Percentiles rank a stretch among this genome's conserved stretches.
These are phyloP conservation scores for Gymnodraco acuticeps DNA, from an alignment of 2,797 vertebrate species.

Conservation along the genomic window DNA sequence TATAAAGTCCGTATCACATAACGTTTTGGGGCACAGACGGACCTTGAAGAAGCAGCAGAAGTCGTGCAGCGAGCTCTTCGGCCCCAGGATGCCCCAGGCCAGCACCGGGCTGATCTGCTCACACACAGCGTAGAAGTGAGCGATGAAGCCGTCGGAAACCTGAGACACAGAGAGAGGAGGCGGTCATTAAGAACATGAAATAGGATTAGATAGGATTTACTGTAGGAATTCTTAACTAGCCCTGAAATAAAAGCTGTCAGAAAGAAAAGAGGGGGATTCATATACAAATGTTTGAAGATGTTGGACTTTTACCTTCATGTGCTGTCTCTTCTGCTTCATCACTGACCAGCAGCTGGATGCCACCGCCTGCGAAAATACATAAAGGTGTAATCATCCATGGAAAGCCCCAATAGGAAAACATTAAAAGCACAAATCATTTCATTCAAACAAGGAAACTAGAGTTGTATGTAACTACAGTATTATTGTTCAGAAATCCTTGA, in stretches of 20 bases:
- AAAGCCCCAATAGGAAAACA: too few species aligned
- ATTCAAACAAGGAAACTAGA: too few species aligned
- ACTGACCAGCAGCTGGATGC: constrained; percentile 98
- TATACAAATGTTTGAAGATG: too few species aligned
- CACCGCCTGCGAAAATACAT: constrained; percentile 87
- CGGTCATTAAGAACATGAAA: too few species aligned
- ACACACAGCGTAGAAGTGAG: constrained; percentile 95
- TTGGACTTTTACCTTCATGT: constrained; percentile 89
- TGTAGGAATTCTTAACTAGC: too few species aligned
- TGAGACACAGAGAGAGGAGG: constrained; percentile 51
- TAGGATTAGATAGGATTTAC: too few species aligned
- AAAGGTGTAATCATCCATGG: not conserved
- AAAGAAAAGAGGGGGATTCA: not conserved
- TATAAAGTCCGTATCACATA: not conserved
- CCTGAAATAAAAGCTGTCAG: not conserved
- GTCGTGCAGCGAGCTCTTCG: constrained; percentile 93
- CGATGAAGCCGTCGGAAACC: constrained; percentile 95
- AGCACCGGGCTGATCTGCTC: constrained; percentile 95
- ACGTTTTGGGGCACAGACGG: constrained; percentile 32
- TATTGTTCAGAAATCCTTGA: too few species aligned
- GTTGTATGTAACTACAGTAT: too few species aligned
- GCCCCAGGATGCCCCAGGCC: constrained; percentile 98
- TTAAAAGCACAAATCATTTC: too few species aligned
- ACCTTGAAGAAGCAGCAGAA: constrained; percentile 98
- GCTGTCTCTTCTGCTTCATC: constrained; percentile 94